These are phyloP conservation scores for Phyllotreta striolata DNA, from an alignment of 2,888 invertebrate genomes.

Conservation along the genomic window DNA sequence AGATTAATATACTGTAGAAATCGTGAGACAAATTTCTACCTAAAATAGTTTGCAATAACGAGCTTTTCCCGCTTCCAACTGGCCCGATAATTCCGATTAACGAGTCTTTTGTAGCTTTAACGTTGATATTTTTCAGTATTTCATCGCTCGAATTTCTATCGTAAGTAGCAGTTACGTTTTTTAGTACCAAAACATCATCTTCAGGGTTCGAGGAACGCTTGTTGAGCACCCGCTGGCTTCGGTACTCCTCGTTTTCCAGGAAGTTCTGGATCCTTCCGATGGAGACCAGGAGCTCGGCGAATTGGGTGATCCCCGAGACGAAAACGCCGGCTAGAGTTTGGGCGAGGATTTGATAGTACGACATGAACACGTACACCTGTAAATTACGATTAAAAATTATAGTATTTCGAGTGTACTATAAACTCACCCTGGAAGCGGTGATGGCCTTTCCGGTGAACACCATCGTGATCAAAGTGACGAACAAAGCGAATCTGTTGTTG, in stretches of 20 bases:
- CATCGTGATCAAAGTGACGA: conserved; percentile 64
- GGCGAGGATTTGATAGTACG: conserved; percentile 65
- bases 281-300: conserved; percentile 61
- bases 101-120: conserved; percentile 62
- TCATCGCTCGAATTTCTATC: conserved; percentile 47
- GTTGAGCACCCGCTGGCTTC: conserved; percentile 21
- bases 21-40: conserved; percentile 13
- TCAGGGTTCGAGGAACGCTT: neutral
- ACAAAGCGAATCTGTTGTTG: conserved; percentile 82
- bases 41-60: conserved; percentile 62
- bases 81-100: conserved; percentile 66
- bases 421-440: conserved; percentile 71
- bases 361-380: conserved; percentile 65
- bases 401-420: neutral
- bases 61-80: conserved; percentile 60
- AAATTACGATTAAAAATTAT: conserved; percentile 2
- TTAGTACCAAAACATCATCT: conserved; percentile 17
- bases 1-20: neutral
- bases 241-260: conserved; percentile 54
- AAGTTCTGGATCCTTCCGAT: conserved; percentile 60
- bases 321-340: conserved; percentile 68
- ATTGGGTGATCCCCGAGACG: conserved; percentile 61
- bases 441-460: conserved; percentile 70
- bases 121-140: conserved; percentile 67
- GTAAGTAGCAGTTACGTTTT: conserved; percentile 56